Percentiles rank a stretch among this genome's conserved stretches.
phyloP scores from a whole-genome alignment of 2,113 vertebrate species.

The Neomonachus schauinslandi region DNA sequence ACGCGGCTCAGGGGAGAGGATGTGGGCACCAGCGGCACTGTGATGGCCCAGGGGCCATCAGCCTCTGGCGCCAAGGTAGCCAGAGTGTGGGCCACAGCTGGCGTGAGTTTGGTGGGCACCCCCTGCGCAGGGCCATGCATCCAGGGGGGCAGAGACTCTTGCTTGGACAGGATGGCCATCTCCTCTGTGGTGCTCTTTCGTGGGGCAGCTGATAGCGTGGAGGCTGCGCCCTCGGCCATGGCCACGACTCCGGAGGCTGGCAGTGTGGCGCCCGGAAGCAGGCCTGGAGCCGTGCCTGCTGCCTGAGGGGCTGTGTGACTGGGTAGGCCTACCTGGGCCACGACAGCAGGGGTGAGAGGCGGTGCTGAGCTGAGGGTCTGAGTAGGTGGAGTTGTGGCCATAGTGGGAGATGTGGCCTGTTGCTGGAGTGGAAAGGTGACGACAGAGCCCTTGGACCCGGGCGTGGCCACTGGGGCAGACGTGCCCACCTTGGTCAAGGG shows the following conservation, averaged over 20 bases:
- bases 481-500: conserved; percentile 77
- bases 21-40: not conserved
- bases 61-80: not conserved
- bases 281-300: not conserved
- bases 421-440: not conserved
- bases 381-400: not conserved
- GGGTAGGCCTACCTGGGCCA: not conserved
- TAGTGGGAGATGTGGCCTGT: not conserved
- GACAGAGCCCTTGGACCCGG: not conserved
- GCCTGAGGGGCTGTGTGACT: not conserved
- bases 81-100: rapidly evolving
- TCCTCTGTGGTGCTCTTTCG: conserved; percentile 75
- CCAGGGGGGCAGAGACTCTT: conserved; percentile 72
- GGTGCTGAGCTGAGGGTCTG: not conserved
- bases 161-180: conserved; percentile 70
- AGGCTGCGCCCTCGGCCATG: not conserved
- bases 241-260: conserved; percentile 11
- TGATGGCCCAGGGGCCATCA: not conserved
- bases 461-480: conserved; percentile 57
- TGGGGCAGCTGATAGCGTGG: conserved; percentile 30
- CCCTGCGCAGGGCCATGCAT: conserved; percentile 41
- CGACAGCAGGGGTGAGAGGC: not conserved
- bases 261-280: not conserved
- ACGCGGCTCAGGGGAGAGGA: not conserved
- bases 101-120: not conserved